phyloP scores from a whole-genome alignment of 2,797 vertebrate genomes.

The Pantherophis vulpinus region DNA sequence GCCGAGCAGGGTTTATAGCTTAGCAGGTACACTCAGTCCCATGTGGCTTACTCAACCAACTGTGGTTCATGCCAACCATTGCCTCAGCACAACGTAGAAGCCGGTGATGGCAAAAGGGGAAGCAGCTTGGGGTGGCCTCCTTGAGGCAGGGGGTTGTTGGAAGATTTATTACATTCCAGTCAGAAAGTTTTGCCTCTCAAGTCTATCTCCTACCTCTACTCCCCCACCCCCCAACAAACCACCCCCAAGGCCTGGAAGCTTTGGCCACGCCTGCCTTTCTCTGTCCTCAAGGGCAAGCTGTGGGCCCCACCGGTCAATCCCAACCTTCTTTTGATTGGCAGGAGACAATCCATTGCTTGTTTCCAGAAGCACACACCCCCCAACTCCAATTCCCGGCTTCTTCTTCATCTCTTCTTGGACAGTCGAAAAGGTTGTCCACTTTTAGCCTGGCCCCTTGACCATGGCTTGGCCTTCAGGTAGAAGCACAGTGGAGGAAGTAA shows the following conservation, averaged over 20 bases:
- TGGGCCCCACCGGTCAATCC: background rate
- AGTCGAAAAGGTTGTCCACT: background rate
- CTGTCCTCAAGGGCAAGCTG: background rate
- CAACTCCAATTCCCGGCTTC: background rate
- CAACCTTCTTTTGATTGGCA: background rate
- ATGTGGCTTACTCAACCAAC: background rate
- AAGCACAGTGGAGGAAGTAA: background rate
- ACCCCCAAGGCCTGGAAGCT: background rate
- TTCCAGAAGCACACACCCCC: background rate
- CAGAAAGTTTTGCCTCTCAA: background rate
- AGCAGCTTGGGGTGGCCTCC: too few species aligned
- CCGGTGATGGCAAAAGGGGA: background rate
- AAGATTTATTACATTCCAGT: background rate
- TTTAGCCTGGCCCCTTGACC: background rate
- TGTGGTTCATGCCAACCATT: background rate
- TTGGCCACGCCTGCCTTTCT: background rate
- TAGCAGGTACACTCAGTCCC: background rate
- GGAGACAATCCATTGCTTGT: conserved; percentile 8
- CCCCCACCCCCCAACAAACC: background rate
- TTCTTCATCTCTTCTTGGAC: background rate
- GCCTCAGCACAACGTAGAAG: background rate
- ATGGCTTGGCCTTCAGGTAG: background rate
- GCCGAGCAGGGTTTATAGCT: background rate
- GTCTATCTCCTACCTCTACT: background rate
- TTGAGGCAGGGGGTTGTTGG: background rate